Percentiles rank a stretch among this genome's conserved stretches.
Conservation (phyloP, 2,888 invertebrate genomes). For the Heteromurus nitidus region DNA sequence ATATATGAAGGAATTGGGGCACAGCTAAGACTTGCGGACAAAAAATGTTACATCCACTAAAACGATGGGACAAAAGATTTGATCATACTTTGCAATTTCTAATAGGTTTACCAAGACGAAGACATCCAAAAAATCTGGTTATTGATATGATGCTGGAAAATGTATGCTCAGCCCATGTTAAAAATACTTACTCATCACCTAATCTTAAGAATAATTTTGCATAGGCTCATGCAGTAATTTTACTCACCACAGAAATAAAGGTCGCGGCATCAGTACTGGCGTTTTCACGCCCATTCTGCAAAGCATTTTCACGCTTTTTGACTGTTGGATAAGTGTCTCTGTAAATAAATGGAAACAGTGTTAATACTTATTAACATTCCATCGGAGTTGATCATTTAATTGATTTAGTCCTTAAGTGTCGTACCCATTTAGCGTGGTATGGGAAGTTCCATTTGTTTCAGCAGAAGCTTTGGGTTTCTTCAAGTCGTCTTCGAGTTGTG, state of each 20-base stretch:
- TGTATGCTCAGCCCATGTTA: no score
- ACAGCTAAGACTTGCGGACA: neutral
- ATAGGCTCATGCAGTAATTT: neutral
- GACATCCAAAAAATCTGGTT: neutral
- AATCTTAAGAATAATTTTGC: neutral
- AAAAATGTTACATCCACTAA: conserved; percentile 1
- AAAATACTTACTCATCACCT: no score
- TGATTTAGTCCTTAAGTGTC: conserved; percentile 29
- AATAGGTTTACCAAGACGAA: neutral
- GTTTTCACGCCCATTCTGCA: conserved; percentile 70
- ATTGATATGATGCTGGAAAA: neutral
- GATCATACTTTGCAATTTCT: neutral
- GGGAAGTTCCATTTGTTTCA: conserved; percentile 61
- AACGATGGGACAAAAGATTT: neutral
- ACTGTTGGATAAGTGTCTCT: conserved; percentile 66
- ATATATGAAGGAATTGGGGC: neutral
- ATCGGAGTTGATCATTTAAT: neutral
- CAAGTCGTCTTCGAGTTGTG: conserved; percentile 81
- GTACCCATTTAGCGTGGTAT: conserved; percentile 64
- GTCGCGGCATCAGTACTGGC: conserved; percentile 77
- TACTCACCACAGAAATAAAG: conserved; percentile 85
- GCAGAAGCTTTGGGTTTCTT: conserved; percentile 75
- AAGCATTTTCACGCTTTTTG: conserved; percentile 72
- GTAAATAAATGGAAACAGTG: neutral
- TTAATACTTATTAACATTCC: neutral